Evolutionary conservation across 2,888 invertebrate genomes (phyloP).

Genomic region (Blomia tropicalis): DNA sequence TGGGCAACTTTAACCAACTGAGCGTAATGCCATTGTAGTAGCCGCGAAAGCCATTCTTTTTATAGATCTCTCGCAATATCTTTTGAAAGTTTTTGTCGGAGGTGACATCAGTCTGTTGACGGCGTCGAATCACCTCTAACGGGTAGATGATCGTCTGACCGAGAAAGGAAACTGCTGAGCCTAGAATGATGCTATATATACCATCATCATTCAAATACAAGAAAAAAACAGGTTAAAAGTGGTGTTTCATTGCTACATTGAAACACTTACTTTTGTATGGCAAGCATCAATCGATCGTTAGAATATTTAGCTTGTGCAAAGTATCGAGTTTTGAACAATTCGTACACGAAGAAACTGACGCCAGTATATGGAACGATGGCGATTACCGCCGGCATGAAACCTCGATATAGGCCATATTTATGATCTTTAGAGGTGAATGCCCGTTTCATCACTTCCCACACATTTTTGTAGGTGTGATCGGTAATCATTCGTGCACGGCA

Average conservation of each 20-base stretch:
- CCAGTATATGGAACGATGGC: neutral
- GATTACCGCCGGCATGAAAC: neutral
- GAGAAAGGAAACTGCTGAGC: neutral
- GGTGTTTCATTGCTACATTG: too few relatives aligned
- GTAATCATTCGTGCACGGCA: neutral
- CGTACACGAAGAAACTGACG: neutral
- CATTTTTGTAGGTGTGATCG: neutral
- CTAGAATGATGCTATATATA: neutral
- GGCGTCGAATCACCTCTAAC: neutral
- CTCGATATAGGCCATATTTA: neutral
- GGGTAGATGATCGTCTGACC: constrained; percentile 12
- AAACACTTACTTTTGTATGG: neutral
- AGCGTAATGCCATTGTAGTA: neutral
- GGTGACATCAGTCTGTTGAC: neutral
- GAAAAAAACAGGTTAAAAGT: neutral
- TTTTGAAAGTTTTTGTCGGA: neutral
- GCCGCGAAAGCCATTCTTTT: neutral
- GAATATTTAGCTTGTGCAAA: neutral
- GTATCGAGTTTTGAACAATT: neutral
- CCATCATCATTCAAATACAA: neutral
- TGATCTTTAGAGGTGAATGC: neutral
- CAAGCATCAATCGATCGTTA: neutral
- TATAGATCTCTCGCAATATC: neutral
- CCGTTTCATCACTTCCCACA: neutral
- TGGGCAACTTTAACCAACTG: constrained; percentile 4